phyloP scores from a whole-genome alignment of 2,797 vertebrate species.

The Muscicapa striata region DNA sequence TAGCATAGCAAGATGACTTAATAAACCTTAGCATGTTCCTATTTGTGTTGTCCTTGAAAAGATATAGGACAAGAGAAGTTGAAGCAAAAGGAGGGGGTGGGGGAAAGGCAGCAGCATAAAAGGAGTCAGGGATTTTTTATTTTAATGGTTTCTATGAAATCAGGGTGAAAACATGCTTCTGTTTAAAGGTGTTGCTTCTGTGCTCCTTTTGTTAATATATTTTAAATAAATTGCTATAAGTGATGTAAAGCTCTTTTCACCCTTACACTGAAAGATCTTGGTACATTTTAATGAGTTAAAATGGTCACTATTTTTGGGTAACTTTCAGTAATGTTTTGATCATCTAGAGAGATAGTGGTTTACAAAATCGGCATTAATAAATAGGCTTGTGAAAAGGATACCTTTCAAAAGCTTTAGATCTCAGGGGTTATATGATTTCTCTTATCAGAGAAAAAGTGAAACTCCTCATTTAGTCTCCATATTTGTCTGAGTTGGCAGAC shows the following conservation, averaged over 20 bases:
- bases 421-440: neutral
- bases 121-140: neutral
- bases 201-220: neutral
- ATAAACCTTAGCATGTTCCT: conserved; percentile 75
- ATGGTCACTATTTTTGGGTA: neutral
- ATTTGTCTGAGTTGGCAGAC: neutral
- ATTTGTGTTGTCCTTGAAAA: conserved; percentile 62
- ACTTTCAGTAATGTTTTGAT: neutral
- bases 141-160: neutral
- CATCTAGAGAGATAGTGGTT: neutral
- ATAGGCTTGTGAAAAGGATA: neutral
- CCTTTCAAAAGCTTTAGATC: neutral
- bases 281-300: neutral
- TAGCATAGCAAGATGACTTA: conserved; percentile 78
- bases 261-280: neutral
- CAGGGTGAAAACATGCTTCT: neutral
- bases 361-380: neutral
- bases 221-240: neutral
- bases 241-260: neutral
- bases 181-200: neutral
- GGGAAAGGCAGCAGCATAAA: neutral
- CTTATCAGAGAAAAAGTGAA: neutral
- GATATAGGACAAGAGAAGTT: conserved; percentile 63
- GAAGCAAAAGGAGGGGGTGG: conserved; percentile 23
- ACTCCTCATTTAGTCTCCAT: neutral